Base-by-base conservation (phyloP, 2,888 invertebrate species). In the Torymus aiolomorphi region DNA sequence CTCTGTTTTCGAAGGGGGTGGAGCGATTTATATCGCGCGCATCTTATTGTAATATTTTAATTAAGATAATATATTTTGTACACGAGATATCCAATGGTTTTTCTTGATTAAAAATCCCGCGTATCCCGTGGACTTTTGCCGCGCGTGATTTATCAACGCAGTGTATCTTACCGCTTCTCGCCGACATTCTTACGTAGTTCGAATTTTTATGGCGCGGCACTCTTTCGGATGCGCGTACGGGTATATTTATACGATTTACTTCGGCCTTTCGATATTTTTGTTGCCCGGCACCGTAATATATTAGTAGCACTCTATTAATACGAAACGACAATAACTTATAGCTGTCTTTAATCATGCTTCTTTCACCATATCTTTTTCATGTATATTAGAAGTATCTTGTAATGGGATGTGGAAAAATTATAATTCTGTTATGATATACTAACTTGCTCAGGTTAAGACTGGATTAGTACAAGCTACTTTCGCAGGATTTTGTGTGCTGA, bases 11-110 rank as follows among this genome's bases (percentile, higher is more conserved):
- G 14, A 67, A 4, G 11, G 42, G 57, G 10, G 16, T 14, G 20
- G 49, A n/a, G 42, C 66, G 51, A 77, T 77, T 77, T 57, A 66
- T 65, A 67, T 69, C 52, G 12, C 13, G 2, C 42, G 13, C 12
- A 20, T 73, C 71, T 70, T 80, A 80, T 76, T 71, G 61, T 78
- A 56, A 78, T 72, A 78, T 78, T 78, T 78, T 78, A 72, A 78
- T 72, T 72, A 61, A 78, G 77, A 72, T 78, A 78, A 78, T 78
- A 72, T 72, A 78, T 72, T 66, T 66, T 18, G 42, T 61, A 54
- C 65, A 72, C 4, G 69, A 16, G 42, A 31, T 49, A 52, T 31
- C 42, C 65, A 42, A 71, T 51, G 76, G 20, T 63, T 65, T 57
- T 77, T 57, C 72, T 42, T 66, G 77, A 78, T 78, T 78, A 66